These are phyloP conservation scores for Chrysotoxum bicinctum DNA, from an alignment of 2,888 invertebrate genomes.

Conservation along the genomic window DNA sequence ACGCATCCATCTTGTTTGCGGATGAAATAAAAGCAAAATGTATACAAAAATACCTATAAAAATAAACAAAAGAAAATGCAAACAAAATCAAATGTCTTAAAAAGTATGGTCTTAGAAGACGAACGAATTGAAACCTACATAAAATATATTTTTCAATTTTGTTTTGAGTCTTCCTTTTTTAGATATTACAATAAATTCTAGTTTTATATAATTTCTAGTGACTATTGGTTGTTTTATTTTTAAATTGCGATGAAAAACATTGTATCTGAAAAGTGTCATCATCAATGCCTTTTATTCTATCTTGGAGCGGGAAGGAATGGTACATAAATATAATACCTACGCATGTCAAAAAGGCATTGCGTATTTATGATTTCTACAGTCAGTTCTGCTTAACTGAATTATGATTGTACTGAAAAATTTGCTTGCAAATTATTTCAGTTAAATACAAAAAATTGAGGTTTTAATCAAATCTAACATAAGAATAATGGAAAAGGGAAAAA, in stretches of 20 bases:
- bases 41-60: background rate
- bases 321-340: background rate
- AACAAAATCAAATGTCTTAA: background rate
- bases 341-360: background rate
- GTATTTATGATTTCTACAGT: background rate
- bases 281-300: background rate
- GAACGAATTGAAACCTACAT: background rate
- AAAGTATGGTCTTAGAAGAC: background rate
- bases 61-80: constrained; percentile 17
- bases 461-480: too few relatives aligned
- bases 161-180: background rate
- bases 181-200: background rate
- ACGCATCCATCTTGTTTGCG: background rate
- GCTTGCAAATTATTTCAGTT: too few relatives aligned
- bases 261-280: background rate
- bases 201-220: background rate
- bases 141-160: background rate
- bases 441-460: too few relatives aligned
- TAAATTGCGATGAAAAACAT: background rate
- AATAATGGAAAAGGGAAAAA: too few relatives aligned
- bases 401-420: background rate
- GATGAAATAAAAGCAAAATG: background rate
- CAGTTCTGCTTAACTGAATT: background rate
- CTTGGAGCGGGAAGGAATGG: too few relatives aligned
- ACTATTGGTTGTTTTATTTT: background rate